A percentile compares a stretch with the other conserved stretches of the same genome.
Evolutionary conservation across 2,113 vertebrate species (phyloP).

Genomic region (Seriola dumerili): DNA sequence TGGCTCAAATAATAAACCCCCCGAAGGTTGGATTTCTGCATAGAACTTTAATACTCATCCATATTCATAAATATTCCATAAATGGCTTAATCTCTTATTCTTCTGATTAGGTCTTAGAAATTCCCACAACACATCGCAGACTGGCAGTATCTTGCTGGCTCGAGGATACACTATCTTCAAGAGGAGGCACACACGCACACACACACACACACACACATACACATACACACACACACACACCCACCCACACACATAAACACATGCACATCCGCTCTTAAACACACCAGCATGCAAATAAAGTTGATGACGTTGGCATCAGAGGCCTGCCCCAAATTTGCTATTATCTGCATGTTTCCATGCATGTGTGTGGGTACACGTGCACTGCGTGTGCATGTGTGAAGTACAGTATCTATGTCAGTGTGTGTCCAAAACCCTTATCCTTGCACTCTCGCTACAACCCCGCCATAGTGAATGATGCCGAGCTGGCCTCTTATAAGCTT

Average conservation of each 20-base stretch:
- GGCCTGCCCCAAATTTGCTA: background rate
- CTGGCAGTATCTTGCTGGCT: constrained; percentile 61
- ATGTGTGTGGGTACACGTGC: constrained; percentile 14
- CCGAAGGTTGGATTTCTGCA: constrained; percentile 73
- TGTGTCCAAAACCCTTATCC: constrained; percentile 33
- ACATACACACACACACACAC: background rate
- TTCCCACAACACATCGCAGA: constrained; percentile 58
- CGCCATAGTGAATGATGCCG: constrained; percentile 31
- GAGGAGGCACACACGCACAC: constrained; percentile 10
- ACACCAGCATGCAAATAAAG: constrained; percentile 21
- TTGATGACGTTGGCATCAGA: constrained; percentile 20
- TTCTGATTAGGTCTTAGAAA: constrained; percentile 78
- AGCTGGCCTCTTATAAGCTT: constrained; percentile 55
- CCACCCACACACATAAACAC: constrained; percentile 3
- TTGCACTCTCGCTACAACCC: constrained; percentile 12
- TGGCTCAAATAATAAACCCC: constrained; percentile 78
- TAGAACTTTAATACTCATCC: constrained; percentile 80
- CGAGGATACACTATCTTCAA: constrained; percentile 66
- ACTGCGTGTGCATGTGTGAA: background rate
- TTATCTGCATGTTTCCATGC: background rate
- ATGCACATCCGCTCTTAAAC: constrained; percentile 4
- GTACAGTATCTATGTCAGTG: constrained; percentile 36
- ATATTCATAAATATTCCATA: constrained; percentile 81
- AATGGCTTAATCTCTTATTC: constrained; percentile 78
- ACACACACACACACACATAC: constrained; percentile 8